Evolutionary conservation across 1,140 invertebrate genomes (phyloP).

Genomic region (Triops cancriformis): DNA sequence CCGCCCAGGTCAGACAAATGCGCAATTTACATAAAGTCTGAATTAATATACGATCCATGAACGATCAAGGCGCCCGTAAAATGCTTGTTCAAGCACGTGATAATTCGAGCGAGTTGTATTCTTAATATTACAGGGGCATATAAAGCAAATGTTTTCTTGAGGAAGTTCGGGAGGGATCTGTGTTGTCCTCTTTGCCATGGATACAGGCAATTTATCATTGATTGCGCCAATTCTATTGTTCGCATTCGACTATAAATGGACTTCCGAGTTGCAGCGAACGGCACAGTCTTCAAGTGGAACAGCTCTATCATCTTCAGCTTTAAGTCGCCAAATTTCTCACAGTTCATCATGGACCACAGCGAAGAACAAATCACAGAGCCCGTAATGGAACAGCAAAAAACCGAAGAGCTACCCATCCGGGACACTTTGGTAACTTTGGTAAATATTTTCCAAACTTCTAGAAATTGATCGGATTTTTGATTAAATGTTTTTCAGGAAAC

Average conservation of each 20-base stretch:
- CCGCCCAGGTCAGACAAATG: not conserved
- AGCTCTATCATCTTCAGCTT: too few relatives aligned
- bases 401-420: not conserved
- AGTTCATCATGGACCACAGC: not conserved
- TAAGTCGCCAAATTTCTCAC: not conserved
- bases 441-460: not conserved
- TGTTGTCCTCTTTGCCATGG: slow-evolving; percentile 2
- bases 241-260: not conserved
- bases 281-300: not conserved
- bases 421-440: not conserved
- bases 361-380: not conserved
- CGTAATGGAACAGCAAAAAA: not conserved
- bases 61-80: not conserved
- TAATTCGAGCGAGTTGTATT: too few relatives aligned
- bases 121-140: too few relatives aligned
- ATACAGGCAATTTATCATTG: slow-evolving; percentile 8
- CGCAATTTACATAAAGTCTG: not conserved
- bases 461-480: too few relatives aligned
- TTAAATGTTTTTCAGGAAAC: not conserved
- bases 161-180: not conserved
- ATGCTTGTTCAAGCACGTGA: not conserved
- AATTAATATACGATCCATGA: not conserved
- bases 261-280: not conserved
- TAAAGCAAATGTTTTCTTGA: not conserved
- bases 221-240: not conserved